These are phyloP conservation scores for Opisthograptis luteolata DNA, from an alignment of 2,888 invertebrate genomes.

Conservation along the genomic window DNA sequence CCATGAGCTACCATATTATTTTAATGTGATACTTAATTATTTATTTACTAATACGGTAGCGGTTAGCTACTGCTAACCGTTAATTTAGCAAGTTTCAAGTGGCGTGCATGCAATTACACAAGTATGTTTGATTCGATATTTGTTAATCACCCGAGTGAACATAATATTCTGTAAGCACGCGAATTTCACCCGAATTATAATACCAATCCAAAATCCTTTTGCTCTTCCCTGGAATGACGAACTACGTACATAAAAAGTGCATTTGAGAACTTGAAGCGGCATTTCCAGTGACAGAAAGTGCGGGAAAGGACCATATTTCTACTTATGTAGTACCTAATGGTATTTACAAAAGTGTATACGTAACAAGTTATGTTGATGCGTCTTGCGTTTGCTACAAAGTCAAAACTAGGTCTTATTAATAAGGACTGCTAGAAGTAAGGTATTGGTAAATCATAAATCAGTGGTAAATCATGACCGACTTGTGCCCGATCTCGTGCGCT, in stretches of 20 bases:
- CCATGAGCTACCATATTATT: too few species aligned
- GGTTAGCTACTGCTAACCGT: constrained; percentile 2
- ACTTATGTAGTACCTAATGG: too few species aligned
- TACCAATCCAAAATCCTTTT: not conserved
- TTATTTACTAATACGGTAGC: too few species aligned
- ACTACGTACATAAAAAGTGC: not conserved
- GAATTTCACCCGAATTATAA: constrained; percentile 6
- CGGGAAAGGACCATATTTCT: too few species aligned
- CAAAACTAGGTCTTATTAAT: too few species aligned
- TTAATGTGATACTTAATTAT: too few species aligned
- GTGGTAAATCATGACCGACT: constrained; percentile 80
- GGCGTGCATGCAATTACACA: constrained; percentile 15
- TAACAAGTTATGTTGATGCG: too few species aligned
- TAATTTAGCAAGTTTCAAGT: constrained; percentile 19
- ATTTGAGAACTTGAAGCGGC: too few species aligned
- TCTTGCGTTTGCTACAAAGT: too few species aligned
- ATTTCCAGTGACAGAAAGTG: too few species aligned
- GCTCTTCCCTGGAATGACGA: not conserved
- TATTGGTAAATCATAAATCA: not conserved
- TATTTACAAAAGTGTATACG: too few species aligned
- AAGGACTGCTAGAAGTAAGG: too few species aligned
- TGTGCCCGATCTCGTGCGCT: constrained; percentile 93
- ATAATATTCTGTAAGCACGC: constrained; percentile 22
- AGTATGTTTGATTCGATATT: constrained; percentile 12
- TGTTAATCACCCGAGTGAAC: constrained; percentile 16